Base-by-base conservation (phyloP, 2,797 vertebrate genomes). In the Rhinoraja longicauda region DNA sequence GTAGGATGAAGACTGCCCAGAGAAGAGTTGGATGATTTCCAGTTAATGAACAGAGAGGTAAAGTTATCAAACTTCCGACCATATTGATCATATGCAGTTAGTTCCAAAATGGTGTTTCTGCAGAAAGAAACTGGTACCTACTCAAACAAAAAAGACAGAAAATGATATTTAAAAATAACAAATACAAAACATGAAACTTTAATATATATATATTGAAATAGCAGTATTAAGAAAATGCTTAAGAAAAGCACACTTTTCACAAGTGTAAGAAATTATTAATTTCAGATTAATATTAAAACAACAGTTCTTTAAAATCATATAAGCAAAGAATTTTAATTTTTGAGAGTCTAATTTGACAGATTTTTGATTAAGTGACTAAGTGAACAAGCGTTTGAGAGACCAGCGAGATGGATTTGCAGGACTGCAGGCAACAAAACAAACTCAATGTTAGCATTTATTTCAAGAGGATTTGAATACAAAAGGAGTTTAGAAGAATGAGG, bases 51-150 rank as follows among this genome's bases (percentile, higher is more conserved):
- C 59, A 96, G 93, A 53, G 95, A 96, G 77, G 94, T 95, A 94
- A 97, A 96, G 94, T 95, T 95, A 94, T 97, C 94, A 94, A 97
- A 97, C 94, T 95, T 95, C 93, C 94, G 94, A 93, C 94, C 94
- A 93, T 95, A 94, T 93, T 96, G 95, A 95, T 96, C 96, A 93
- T 96, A 95, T 24, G 95, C 93, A 19, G 94, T 94, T 36, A 96
- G 91, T 93, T 95, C 95, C 93, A 96, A 93, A 62, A 95, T 75
- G 0, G 94, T 94, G 90, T 94, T 93, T 82, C 95, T 93, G 67
- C 94, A 93, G 59, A 94, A 95, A 93, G 95, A 96, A 8, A 95
- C 93, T 53, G 96, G 95, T 72, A 96, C 94, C 96, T 96, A 93
- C 64, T 75, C 93, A 93, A 93, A 94, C 19, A 93, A 15, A 76